Percentiles rank a stretch among this genome's conserved stretches.
These are phyloP conservation scores for Pleuronectes platessa DNA, from an alignment of 2,113 vertebrate genomes.

Conservation along the genomic window DNA sequence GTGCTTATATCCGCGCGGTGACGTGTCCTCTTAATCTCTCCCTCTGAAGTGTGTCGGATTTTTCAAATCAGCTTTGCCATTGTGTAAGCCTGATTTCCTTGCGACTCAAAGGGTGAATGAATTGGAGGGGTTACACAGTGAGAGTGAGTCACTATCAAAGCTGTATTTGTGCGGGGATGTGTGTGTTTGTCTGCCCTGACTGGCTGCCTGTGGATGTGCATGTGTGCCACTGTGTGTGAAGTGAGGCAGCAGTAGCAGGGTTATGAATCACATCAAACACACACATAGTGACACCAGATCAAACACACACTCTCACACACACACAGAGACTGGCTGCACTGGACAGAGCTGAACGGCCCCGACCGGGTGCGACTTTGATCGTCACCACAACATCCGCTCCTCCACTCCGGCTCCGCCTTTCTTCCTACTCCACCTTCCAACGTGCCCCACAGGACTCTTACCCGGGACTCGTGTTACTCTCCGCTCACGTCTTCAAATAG, in stretches of 20 bases:
- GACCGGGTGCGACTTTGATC: conserved; percentile 69
- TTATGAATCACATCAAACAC: conserved; percentile 67
- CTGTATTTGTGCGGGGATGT: conserved; percentile 56
- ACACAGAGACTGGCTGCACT: conserved; percentile 22
- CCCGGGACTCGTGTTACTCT: conserved; percentile 63
- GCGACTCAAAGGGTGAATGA: conserved; percentile 70
- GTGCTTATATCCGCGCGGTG: conserved; percentile 42
- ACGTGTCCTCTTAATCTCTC: conserved; percentile 52
- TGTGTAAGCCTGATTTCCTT: conserved; percentile 53
- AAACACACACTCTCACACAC: conserved; percentile 32
- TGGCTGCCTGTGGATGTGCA: conserved; percentile 37
- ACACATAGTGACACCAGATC: conserved; percentile 60
- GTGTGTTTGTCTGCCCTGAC: conserved; percentile 37
- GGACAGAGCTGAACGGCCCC: conserved; percentile 51
- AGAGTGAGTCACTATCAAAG: conserved; percentile 73
- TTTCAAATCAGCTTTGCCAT: conserved; percentile 61
- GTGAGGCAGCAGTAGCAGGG: conserved; percentile 59
- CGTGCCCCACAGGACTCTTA: conserved; percentile 47
- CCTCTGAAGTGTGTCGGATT: conserved; percentile 65
- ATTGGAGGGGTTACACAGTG: conserved; percentile 57
- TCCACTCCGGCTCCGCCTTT: conserved; percentile 43
- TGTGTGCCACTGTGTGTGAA: conserved; percentile 62
- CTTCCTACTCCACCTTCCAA: conserved; percentile 49
- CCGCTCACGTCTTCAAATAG: conserved; percentile 61
- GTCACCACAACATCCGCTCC: conserved; percentile 67